Base-by-base conservation (phyloP, 1,140 invertebrate species). In the Brachystomella parvula region DNA sequence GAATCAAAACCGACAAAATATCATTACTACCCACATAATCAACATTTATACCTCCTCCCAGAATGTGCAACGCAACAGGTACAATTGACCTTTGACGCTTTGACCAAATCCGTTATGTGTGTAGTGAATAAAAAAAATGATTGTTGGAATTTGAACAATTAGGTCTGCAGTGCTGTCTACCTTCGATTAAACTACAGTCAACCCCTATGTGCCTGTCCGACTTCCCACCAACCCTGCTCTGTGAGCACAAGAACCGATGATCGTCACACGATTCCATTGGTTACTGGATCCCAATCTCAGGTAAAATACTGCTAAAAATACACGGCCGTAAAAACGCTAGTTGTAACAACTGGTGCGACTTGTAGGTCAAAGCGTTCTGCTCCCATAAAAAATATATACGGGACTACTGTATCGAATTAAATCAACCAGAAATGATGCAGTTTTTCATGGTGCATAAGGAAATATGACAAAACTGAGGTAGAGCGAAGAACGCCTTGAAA, bases 81-180 rank as follows among this genome's bases (percentile, higher is more conserved):
- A 47, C 62, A n/a, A 53, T 44, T 44, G 9, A 44, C 39, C 39
- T 12, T n/a, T 9, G 9, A 9, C 39, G 39, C 9, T 44, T 44
- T 44, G 9, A 44, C n/a, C 39, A 12, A 9, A 44, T 44, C 39
- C 39, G 39, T 44, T n/a, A 44, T 44, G 39, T 12, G 9, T 44
- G 39, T n/a, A 12, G 39, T 44, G 9, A 12, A 9, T 12, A n/a
- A n/a, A 44, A 44, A 44, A 44, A n/a, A 44, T 44, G 9, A n/a
- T 9, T 44, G 9, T 44, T 12, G n/a, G n/a, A 44, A 44, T 44
- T n/a, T n/a, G 9, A 44, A 44, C 39, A 53, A 76, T 76, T 82
- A 93, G 84, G 90, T 92, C 63, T 94, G 92, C 80, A 94, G 92
- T 77, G 91, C 92, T 0, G 90, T 94, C 60, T 94, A 94, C 79